Evolutionary conservation across 2,113 vertebrate species (phyloP), one percentile per base, ranked within the genome.

Genomic region (Caranx ignobilis): DNA sequence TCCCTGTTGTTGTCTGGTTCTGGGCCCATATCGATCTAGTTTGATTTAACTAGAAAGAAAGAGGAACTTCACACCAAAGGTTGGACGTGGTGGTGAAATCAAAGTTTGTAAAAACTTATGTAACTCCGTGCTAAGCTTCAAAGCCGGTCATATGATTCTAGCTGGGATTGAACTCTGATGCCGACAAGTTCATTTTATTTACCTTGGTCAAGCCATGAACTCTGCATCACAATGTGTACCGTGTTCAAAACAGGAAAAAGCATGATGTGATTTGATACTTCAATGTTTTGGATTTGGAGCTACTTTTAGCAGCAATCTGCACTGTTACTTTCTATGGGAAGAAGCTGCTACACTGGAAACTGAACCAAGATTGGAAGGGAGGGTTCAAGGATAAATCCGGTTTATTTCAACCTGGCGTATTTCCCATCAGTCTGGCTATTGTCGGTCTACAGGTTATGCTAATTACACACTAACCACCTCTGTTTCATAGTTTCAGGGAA

Each of bases 11-110:
- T 50, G 1, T 56, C 11, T 7, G 31, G 0, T 18, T 68, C 37
- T 32, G 16, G 66, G 45, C 31, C 31, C 54, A 19, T 57, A 64
- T 81, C 62, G n/a, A 39, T 60, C 31, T 74, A 39, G 9, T 45
- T 70, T 52, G 64, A 64, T 70, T 78, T 70, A 56, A 55, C 43
- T 32, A 41, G 32, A 75, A 78, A n/a, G 78, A 48, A 80, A 78
- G 47, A 77, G 77, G 41, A 81, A 73, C 63, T 34, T 74, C 16
- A 68, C 48, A 19, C 6, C 34, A 15, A 67, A 56, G 5, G 31
- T 34, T 68, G 43, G 55, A 57, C 41, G 52, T 34, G 43, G 50
- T 11, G 54, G 70, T 79, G 16, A 75, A 63, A 65, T 18, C 61
- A 47, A 39, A 21, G 47, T 70, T 55, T 71, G 52, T 37, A 32